Evolutionary conservation across 1,140 invertebrate species (phyloP).

Genomic region (Cydia strobilella): DNA sequence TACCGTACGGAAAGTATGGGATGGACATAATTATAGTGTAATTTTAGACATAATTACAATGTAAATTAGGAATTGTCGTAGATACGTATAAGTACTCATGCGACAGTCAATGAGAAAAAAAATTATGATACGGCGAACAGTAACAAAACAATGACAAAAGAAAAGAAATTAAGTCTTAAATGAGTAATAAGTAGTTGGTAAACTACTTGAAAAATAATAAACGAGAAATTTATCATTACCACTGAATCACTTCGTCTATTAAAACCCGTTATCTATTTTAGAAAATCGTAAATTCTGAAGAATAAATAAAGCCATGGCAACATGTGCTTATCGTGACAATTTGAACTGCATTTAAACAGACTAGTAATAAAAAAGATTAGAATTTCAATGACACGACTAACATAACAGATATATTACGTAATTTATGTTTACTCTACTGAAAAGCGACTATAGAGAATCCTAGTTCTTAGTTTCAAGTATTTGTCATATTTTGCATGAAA

Average conservation of each 20-base stretch:
- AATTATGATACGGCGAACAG: too few relatives aligned
- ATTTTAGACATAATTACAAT: too few relatives aligned
- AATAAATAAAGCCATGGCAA: not conserved
- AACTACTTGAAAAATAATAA: too few relatives aligned
- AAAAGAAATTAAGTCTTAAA: too few relatives aligned
- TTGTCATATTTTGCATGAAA: not conserved
- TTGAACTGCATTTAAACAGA: constrained; percentile 19
- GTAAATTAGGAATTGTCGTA: not conserved
- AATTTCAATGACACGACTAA: constrained; percentile 16
- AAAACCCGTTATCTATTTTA: not conserved
- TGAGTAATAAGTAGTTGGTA: too few relatives aligned
- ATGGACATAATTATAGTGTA: not conserved
- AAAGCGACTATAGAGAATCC: constrained; percentile 6
- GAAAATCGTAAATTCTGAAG: not conserved
- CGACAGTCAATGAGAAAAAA: too few relatives aligned
- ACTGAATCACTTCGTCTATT: not conserved
- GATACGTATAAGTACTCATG: too few relatives aligned
- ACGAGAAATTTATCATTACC: too few relatives aligned
- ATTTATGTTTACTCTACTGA: not conserved
- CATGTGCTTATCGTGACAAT: not conserved
- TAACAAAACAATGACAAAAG: too few relatives aligned
- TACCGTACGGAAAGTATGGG: not conserved
- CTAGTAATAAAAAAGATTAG: constrained; percentile 17
- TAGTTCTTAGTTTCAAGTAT: not conserved
- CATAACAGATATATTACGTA: not conserved